These are phyloP conservation scores for Xanthorhoe spadicearia DNA, from an alignment of 2,888 invertebrate genomes.

Conservation along the genomic window DNA sequence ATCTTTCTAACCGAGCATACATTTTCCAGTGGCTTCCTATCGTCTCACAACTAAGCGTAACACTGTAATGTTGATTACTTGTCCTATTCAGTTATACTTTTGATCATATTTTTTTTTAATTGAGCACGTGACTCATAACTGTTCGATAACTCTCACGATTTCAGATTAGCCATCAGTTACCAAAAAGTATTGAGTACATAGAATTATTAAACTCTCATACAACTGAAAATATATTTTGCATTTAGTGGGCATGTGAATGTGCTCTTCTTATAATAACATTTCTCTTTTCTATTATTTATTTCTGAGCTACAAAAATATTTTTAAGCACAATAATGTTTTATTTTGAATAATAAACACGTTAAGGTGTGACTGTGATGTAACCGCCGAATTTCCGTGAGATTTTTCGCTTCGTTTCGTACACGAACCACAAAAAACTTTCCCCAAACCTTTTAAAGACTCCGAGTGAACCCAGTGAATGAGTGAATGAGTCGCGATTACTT, in stretches of 20 bases:
- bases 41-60: not conserved
- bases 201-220: too few relatives aligned
- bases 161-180: too few relatives aligned
- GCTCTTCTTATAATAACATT: too few relatives aligned
- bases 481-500: not conserved
- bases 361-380: not conserved
- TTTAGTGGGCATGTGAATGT: too few relatives aligned
- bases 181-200: too few relatives aligned
- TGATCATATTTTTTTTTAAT: not conserved
- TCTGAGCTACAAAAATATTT: too few relatives aligned
- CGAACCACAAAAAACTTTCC: not conserved
- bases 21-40: not conserved
- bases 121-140: not conserved
- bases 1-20: conserved; percentile 1
- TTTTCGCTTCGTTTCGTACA: not conserved
- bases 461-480: not conserved
- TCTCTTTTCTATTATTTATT: too few relatives aligned
- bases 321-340: not conserved
- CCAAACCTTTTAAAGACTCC: conserved; percentile 1
- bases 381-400: not conserved
- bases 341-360: not conserved
- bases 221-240: too few relatives aligned
- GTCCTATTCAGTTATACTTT: not conserved
- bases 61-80: not conserved
- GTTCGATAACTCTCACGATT: not conserved